Base-by-base conservation (phyloP, 1,140 invertebrate species). In the Pemphigus obesinymphae region DNA sequence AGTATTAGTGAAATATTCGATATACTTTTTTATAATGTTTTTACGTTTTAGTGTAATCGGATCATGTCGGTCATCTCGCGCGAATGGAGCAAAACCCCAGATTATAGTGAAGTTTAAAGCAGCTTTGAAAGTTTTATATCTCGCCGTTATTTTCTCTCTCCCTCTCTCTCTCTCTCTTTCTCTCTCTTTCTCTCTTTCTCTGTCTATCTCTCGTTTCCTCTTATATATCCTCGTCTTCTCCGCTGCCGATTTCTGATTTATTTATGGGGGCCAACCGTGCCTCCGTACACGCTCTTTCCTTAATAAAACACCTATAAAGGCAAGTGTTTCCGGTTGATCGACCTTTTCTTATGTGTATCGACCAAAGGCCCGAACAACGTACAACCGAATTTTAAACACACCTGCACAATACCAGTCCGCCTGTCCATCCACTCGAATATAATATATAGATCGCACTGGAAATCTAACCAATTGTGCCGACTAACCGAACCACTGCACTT, bases 101-200 rank as follows among this genome's bases (percentile, higher is more conserved):
- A 50, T 73, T 73, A 73, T 31, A n/a, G 70, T 11, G 45, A 73
- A 73, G 70, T 73, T 31, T 29, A 31, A 73, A 73, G 70, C 45
- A 31, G 45, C 70, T 73, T 73, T 73, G 29, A 50, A 73, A 73
- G 43, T 73, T 48, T 73, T 73, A 50, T 50, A 29, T 13, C 70
- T 31, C 68, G 26, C 40, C 43, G 68, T 45, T 48, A 15, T 31
- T 73, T 73, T 31, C 8, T 50, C 20, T 50, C 2, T 31, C 8
- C 37, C 1, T 70, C 40, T 29, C 50, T n/a, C 17, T 50, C 48
- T 53, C 4, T 53, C 13, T n/a, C n/a, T 73, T 73, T 31, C 8
- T 50, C 20, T 50, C 2, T 31, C 8, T 23, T 0, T 70, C 40
- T 29, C 50, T n/a, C 17, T 50, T 15, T 53, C 4, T 53, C 13